phyloP scores from a whole-genome alignment of 2,888 invertebrate species.

The Epistrophe eligans region DNA sequence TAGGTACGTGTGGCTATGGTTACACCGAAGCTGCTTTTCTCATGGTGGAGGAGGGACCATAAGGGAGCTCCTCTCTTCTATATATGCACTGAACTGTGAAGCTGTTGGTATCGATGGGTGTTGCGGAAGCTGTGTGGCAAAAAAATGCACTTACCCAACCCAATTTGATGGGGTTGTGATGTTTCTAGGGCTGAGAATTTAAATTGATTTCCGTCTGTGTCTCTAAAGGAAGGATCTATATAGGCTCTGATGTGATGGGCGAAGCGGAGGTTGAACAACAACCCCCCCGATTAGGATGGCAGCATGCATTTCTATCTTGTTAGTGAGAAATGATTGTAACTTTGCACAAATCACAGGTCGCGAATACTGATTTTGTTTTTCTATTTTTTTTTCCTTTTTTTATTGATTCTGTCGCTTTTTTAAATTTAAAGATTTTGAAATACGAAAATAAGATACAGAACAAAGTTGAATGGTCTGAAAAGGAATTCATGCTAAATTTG shows the following conservation, averaged over 20 bases:
- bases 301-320: slow-evolving; percentile 42
- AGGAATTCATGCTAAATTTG: neutral
- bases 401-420: slow-evolving; percentile 25
- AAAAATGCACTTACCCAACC: slow-evolving; percentile 65
- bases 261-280: slow-evolving; percentile 35
- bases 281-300: slow-evolving; percentile 48
- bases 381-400: neutral
- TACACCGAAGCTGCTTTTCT: slow-evolving; percentile 22
- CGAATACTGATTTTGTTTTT: slow-evolving; percentile 49
- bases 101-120: neutral
- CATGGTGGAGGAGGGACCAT: neutral
- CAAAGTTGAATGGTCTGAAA: neutral
- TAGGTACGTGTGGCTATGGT: slow-evolving; percentile 18
- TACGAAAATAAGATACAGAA: neutral
- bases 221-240: slow-evolving; percentile 14
- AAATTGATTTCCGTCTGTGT: slow-evolving; percentile 72
- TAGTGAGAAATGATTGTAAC: slow-evolving; percentile 33
- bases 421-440: neutral
- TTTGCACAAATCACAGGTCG: slow-evolving; percentile 42
- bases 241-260: slow-evolving; percentile 44
- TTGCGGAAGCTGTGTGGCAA: slow-evolving; percentile 44
- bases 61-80: neutral
- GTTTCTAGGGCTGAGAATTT: slow-evolving; percentile 55
- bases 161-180: slow-evolving; percentile 16
- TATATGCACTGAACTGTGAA: slow-evolving; percentile 6